Evolutionary conservation across 1,140 invertebrate species (phyloP), one percentile per base, ranked within the genome.

Genomic region (Macrosteles quadrilineatus): DNA sequence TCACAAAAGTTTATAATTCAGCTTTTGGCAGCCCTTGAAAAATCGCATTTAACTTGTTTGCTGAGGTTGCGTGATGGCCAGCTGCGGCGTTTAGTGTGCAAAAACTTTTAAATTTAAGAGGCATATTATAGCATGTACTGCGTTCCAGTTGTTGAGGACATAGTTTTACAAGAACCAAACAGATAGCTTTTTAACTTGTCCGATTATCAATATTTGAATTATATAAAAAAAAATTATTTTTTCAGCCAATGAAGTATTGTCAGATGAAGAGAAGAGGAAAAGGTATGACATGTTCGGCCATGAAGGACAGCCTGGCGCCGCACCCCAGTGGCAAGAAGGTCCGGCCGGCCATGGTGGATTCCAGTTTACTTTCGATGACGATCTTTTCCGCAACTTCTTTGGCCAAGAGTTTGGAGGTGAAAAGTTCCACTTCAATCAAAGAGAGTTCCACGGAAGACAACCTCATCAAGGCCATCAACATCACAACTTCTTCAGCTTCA

Each of bases 231-330:
- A 36, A 14, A 6, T 36, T 14, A 36, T 6, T 36, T 21, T 69
- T 63, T 2, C 21, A 84, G 96, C 97, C 0, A 98, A 99, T 81
- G 98, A 99, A 84, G 95, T 98, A 6, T 83, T 99, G 0, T 94
- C 95, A 0, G 96, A 99, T 83, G 88, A 92, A 1, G 95, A 99
- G 70, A 99, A 99, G 81, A 89, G 96, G 69, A 84, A 88, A 73
- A 90, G 98, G 66, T 99, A 99, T 84, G 97, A 99, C 62, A 59
- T 62, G 50, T 47, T 57, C 47, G 65, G 66, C 6, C 23, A 32
- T 6, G 32, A 36, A 40, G 36, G 30, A 19, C n/a, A 25, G 4
- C 14, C 19, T 31, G 32, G 27, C n/a, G 27, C 65, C 3, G 4
- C 19, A 17, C 45, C 27, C 29, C 4, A 4, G 14, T 36, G 32